Evolutionary conservation across 1,140 invertebrate species (phyloP).

Genomic region (Dreissena rostriformis): DNA sequence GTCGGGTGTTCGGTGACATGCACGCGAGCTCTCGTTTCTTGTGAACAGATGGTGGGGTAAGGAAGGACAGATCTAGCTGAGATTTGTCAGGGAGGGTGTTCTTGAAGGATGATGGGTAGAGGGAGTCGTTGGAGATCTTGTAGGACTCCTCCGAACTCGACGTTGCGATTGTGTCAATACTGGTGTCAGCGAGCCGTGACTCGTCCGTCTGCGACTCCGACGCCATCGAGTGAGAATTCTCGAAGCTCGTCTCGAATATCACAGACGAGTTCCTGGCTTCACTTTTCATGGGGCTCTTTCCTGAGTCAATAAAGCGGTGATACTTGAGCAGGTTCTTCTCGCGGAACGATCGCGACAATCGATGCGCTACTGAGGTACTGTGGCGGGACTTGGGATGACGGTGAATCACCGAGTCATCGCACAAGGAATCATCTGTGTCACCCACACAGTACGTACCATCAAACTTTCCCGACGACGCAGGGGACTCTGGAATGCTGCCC

Average conservation of each 20-base stretch:
- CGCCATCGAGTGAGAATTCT: conserved; percentile 18
- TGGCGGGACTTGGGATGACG: conserved; percentile 43
- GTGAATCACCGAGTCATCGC: conserved; percentile 59
- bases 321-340: conserved; percentile 59
- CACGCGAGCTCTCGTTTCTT: conserved; percentile 38
- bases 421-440: conserved; percentile 57
- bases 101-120: conserved; percentile 45
- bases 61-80: conserved; percentile 45
- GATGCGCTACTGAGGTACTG: conserved; percentile 52
- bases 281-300: conserved; percentile 1
- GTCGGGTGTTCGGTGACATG: conserved; percentile 45
- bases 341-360: conserved; percentile 65
- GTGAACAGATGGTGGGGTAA: conserved; percentile 41
- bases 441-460: conserved; percentile 70
- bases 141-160: conserved; percentile 42
- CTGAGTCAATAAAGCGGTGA: conserved; percentile 45
- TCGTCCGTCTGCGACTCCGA: conserved; percentile 41
- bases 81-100: neutral
- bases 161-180: conserved; percentile 13
- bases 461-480: conserved; percentile 44
- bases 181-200: conserved; percentile 21
- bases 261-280: conserved; percentile 35
- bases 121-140: conserved; percentile 48
- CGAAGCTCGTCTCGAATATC: conserved; percentile 18
- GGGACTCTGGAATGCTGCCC: conserved; percentile 53